Evolutionary conservation across 2,888 invertebrate genomes (phyloP), one percentile per base, ranked within the genome.

Genomic region (Monopis laevigella): DNA sequence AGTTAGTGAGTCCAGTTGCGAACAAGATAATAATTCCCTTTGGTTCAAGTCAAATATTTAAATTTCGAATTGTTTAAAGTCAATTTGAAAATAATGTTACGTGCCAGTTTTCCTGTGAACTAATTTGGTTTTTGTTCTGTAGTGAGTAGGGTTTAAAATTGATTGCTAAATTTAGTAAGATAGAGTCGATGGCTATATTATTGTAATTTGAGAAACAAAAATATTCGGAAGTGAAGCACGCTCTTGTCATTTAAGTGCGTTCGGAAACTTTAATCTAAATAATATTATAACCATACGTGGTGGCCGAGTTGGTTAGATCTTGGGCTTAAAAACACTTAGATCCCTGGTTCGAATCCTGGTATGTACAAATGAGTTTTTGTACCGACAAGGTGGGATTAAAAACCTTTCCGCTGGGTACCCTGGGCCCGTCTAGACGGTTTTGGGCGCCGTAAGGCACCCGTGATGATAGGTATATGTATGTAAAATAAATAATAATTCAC

Each of bases 11-110:
- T 2, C 21, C 21, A 13, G 60, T 61, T 53, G 61, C 52, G 58
- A 65, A 65, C 59, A 58, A 65, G 67, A 65, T 73, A 74, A 74
- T 72, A 62, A 63, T 64, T 56, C 61, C 56, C 67, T 69, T 71
- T 67, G 56, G 65, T 10, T 66, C 66, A 64, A 62, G 62, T 59
- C 63, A 68, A 69, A 71, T 70, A 66, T 70, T 69, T 67, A 65
- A 65, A 60, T 64, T 60, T 56, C 53, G 51, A 36, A 36, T 36
- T 36, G 36, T 36, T 34, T 30, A 21, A 55, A 58, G n/a, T n/a
- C n/a, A n/a, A n/a, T n/a, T n/a, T n/a, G n/a, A n/a, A n/a, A n/a
- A n/a, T n/a, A n/a, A n/a, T n/a, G n/a, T n/a, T n/a, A n/a, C n/a
- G n/a, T n/a, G n/a, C n/a, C n/a, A n/a, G n/a, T n/a, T n/a, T n/a